Base-by-base conservation (phyloP, 2,113 vertebrate genomes). In the Columba janthina region DNA sequence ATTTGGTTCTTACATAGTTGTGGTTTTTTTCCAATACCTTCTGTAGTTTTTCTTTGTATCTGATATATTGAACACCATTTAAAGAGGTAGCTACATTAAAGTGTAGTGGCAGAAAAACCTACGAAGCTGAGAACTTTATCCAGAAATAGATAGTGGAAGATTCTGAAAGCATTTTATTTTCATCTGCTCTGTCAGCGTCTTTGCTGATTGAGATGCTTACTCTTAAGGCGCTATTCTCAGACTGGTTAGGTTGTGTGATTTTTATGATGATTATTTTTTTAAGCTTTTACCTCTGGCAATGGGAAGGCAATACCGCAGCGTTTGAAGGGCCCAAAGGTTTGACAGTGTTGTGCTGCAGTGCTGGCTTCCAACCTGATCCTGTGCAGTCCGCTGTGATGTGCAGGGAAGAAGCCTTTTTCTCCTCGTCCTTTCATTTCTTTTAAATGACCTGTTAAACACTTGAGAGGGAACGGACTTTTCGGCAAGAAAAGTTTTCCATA, bases 121-220 rank as follows among this genome's bases (percentile, higher is more conserved):
- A 29, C 66, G 75, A 94, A 73, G 38, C 74, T 62, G 78, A 85
- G 85, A 89, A 82, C 78, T 91, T 73, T 31, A 73, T 91, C 81
- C 89, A 88, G 85, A 89, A 97, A 94, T 96, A 94, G 86, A 78
- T 24, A n/a, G 76, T 93, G 91, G 92, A 93, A 88, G n/a, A 42
- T 93, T 93, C 82, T 94, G 72, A 96, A 92, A 88, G 82, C 83
- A 71, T 96, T 95, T 95, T 92, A 77, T 95, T 96, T 96, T 93
- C 88, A 92, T 71, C 67, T 86, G 42, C 61, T 80, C 82, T 88
- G 88, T 93, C 89, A 90, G 85, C 1, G 0, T 79, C 94, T 94
- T 87, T 87, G 70, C 84, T 58, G 93, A 82, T 91, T 72, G 91
- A 91, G 44, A 70, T 2, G 0, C 74, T 87, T 89, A 42, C 36